Evolutionary conservation across 1,140 invertebrate species (phyloP), one percentile per base, ranked within the genome.

Genomic region (Apolygus lucorum): DNA sequence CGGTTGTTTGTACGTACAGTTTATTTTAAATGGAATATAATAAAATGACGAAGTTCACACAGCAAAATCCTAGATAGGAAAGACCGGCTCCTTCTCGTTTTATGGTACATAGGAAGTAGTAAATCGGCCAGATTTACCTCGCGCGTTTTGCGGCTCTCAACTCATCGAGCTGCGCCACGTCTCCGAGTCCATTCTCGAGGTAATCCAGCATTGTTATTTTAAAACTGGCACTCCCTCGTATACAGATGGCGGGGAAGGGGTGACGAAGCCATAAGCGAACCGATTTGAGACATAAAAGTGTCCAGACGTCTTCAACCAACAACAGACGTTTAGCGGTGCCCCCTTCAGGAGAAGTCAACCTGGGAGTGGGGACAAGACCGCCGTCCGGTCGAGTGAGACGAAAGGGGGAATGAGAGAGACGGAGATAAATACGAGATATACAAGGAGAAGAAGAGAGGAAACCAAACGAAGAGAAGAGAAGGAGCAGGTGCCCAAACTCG

Each of bases 401-500:
- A 21, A 13, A 4, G 54, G 22, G 22, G 54, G 54, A 59, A 59
- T 59, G 54, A 59, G 54, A 59, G 54, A 59, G 54, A 59, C 8
- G 4, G 54, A 59, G 54, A 59, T 24, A 59, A 59, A 59, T 59
- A 59, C 54, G 54, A 59, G 22, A 59, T 59, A 59, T 59, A 59
- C 8, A 59, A 24, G 54, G 22, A 42, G 4, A 21, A 21, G 22
- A 8, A 59, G 54, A 14, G 54, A 22, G 4, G 54, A 59, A 59
- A 22, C 4, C 2, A 49, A 49, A 49, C 34, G 34, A 49, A 49
- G 22, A 59, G 54, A 24, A 22, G 22, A 59, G 54, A 59, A 59
- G 54, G 54, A 59, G 54, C 54, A 59, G 54, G 54, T 59, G 54
- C 54, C 54, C 54, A 59, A 59, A 59, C 54, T 21, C 22, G 54